Base-by-base conservation (phyloP, 2,113 vertebrate genomes). In the Colistium nudipinnis region DNA sequence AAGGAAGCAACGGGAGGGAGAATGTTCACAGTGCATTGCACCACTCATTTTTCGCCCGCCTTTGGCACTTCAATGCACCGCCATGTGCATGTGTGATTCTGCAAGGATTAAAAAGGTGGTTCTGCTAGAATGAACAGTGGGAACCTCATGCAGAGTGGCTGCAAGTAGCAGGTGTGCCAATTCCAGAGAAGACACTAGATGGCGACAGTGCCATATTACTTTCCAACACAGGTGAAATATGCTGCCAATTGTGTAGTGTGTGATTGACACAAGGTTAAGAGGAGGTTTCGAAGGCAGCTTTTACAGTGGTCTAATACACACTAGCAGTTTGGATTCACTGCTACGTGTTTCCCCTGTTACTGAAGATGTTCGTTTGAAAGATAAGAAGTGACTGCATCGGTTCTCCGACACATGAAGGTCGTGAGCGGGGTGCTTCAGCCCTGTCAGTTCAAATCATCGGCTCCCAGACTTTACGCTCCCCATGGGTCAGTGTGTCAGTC, bases 101-200 rank as follows among this genome's bases (percentile, higher is more conserved):
- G 17, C 7, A 27, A 33, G 19, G 12, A 45, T 35, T 45, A 16
- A 36, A 31, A n/a, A 30, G 22, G 35, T 19, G 7, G 1, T 27
- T 62, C n/a, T 57, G 20, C 51, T 47, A 28, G 10, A 59, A 36
- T 44, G 13, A 38, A 70, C 48, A 7, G 8, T n/a, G 0, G 31
- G 16, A 59, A 56, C 25, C 62, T 30, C n/a, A 35, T 71, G 43
- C 43, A 75, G 54, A 64, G 39, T 36, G 25, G 17, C 17, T 48
- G 16, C 22, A 51, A 45, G 17, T 33, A 24, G 9, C n/a, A n/a
- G 4, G 31, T 11, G 19, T 66, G 59, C 39, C 10, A 53, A 0
- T 57, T 44, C 16, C 25, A 45, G n/a, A 62, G 61, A 20, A 30
- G 33, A 48, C 90, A 88, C 88, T 85, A 87, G 89, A 82, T 88